A percentile compares a stretch with the other conserved stretches of the same genome.
Conservation (phyloP, 92 coral and sea anemone genomes). For the Plumapathes pennacea region DNA sequence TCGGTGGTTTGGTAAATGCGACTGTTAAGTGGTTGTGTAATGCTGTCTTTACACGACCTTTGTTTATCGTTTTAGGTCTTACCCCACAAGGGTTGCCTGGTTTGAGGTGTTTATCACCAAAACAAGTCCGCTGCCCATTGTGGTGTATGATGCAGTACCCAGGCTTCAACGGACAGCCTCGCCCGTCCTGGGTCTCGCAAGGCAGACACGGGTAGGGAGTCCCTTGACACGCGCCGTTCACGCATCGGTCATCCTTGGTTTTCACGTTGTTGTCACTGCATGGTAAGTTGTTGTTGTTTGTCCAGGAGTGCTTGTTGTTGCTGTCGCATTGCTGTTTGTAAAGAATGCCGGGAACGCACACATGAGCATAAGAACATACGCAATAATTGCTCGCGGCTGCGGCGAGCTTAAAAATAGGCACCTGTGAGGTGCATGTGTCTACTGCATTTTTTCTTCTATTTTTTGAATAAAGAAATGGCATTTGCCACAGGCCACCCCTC, state of each 20-base stretch:
- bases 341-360: too few relatives aligned
- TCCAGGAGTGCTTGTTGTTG: conserved; percentile 56
- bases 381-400: too few relatives aligned
- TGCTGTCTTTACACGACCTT: not conserved
- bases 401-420: too few relatives aligned
- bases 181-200: conserved; percentile 69
- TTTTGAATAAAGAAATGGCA: too few relatives aligned
- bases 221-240: conserved; percentile 63
- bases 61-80: not conserved
- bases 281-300: conserved; percentile 63
- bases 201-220: conserved; percentile 68
- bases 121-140: conserved; percentile 43
- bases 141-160: conserved; percentile 59
- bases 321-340: conserved; percentile 88
- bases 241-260: conserved; percentile 71
- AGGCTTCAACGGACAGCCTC: conserved; percentile 54
- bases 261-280: conserved; percentile 62
- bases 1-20: not conserved
- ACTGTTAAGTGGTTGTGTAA: not conserved
- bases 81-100: conserved; percentile 86
- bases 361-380: too few relatives aligned
- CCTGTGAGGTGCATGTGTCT: too few relatives aligned
- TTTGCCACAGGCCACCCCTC: too few relatives aligned
- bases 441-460: too few relatives aligned
- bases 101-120: conserved; percentile 34